These are phyloP conservation scores for Monopterus albus DNA, from an alignment of 2,113 vertebrate species.

Conservation along the genomic window DNA sequence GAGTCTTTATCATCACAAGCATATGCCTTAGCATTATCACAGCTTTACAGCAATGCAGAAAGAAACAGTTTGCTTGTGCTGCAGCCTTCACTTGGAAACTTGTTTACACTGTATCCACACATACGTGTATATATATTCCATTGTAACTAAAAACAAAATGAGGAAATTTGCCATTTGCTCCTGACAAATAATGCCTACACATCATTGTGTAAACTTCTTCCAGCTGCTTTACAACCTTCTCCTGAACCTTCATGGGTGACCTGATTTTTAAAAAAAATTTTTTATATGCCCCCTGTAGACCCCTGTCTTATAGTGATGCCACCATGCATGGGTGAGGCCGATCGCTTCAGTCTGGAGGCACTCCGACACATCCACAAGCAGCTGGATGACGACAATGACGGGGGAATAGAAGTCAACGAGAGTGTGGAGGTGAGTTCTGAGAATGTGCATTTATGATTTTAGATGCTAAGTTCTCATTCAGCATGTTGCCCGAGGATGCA, in stretches of 20 bases:
- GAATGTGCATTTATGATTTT: neutral
- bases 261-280: neutral
- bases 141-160: neutral
- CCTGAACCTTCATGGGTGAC: neutral
- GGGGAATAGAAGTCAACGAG: conserved; percentile 97
- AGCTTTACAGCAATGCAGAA: neutral
- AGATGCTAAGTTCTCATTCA: no score
- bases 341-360: conserved; percentile 94
- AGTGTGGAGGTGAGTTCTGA: conserved; percentile 91
- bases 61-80: neutral
- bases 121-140: no score
- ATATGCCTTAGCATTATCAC: neutral
- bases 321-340: conserved; percentile 92
- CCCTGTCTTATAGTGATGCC: conserved; percentile 90
- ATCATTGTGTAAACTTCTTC: neutral
- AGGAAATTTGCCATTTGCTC: neutral
- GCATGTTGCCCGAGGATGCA: no score
- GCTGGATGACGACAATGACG: conserved; percentile 98
- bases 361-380: conserved; percentile 97
- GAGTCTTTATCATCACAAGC: no score
- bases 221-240: neutral
- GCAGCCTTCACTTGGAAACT: neutral
- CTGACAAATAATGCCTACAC: no score
- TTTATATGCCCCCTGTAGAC: conserved; percentile 78
- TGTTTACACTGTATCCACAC: neutral